These are phyloP conservation scores for Polietes domitor DNA, from an alignment of 2,888 invertebrate species.

Conservation along the genomic window DNA sequence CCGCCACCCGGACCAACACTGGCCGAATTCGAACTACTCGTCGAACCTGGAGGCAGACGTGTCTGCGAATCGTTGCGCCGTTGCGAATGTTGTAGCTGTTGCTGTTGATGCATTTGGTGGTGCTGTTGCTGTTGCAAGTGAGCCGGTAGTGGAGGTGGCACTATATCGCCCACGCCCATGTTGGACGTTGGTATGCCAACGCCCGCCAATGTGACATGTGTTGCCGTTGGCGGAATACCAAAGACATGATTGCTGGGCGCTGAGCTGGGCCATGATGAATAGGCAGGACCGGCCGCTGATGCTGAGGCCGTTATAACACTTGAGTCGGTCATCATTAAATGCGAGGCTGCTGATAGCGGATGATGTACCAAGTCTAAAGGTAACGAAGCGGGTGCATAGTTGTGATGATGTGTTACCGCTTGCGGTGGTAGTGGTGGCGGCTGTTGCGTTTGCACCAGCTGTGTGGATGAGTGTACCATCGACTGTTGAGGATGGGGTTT, in stretches of 20 bases:
- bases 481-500: conserved; percentile 67
- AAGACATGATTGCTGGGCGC: conserved; percentile 67
- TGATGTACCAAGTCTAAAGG: conserved; percentile 78
- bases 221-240: conserved; percentile 66
- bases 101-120: conserved; percentile 64
- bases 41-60: conserved; percentile 51
- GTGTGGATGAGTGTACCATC: conserved; percentile 49
- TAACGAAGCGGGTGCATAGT: conserved; percentile 79
- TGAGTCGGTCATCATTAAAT: conserved; percentile 80
- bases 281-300: conserved; percentile 70
- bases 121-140: conserved; percentile 62
- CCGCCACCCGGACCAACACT: conserved; percentile 33
- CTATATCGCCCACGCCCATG: conserved; percentile 29
- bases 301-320: conserved; percentile 79
- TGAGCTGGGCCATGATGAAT: conserved; percentile 67
- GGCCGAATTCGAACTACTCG: conserved; percentile 33
- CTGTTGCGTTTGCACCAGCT: conserved; percentile 62
- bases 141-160: conserved; percentile 43
- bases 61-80: conserved; percentile 48
- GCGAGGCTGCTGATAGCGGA: conserved; percentile 76
- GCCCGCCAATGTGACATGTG: conserved; percentile 35
- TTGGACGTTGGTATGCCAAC: conserved; percentile 50
- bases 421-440: conserved; percentile 47
- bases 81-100: conserved; percentile 62
- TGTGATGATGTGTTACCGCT: conserved; percentile 71